Percentiles rank a stretch among this genome's conserved stretches.
phyloP scores from a whole-genome alignment of 2,113 vertebrate species.

The Corythornis madagascariensis region DNA sequence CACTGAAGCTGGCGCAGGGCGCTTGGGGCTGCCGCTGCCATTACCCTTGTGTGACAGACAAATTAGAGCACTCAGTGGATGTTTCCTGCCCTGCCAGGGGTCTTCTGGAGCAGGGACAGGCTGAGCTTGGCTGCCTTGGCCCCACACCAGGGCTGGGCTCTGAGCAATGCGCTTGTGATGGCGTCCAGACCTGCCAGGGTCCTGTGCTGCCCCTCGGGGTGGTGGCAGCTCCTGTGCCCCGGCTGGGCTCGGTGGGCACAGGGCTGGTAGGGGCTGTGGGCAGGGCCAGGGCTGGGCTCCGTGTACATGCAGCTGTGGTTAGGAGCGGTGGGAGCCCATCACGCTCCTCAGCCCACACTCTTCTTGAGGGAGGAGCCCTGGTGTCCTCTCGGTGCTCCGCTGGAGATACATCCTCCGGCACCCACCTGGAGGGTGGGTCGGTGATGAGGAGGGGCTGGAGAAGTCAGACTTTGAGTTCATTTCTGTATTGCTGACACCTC shows the following conservation, averaged over 20 bases:
- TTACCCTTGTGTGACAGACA: neutral
- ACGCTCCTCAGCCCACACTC: neutral
- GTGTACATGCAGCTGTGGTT: neutral
- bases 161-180: neutral
- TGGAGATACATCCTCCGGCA: neutral
- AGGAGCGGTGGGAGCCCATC: neutral
- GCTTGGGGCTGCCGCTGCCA: neutral
- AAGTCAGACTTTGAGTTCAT: neutral
- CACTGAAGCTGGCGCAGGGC: neutral
- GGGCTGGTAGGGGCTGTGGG: neutral
- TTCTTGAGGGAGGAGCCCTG: neutral
- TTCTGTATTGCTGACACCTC: neutral
- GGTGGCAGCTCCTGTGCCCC: neutral
- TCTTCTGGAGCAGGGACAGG: neutral
- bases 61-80: conserved; percentile 26
- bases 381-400: neutral
- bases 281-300: neutral
- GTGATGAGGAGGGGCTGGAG: neutral
- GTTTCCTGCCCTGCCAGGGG: neutral
- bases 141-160: neutral
- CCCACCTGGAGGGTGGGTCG: neutral
- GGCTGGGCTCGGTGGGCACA: too few relatives aligned
- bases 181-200: neutral
- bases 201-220: neutral
- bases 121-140: neutral